These are phyloP conservation scores for Lordiphosa andalusiaca DNA, from an alignment of 2,888 invertebrate species.

Conservation along the genomic window DNA sequence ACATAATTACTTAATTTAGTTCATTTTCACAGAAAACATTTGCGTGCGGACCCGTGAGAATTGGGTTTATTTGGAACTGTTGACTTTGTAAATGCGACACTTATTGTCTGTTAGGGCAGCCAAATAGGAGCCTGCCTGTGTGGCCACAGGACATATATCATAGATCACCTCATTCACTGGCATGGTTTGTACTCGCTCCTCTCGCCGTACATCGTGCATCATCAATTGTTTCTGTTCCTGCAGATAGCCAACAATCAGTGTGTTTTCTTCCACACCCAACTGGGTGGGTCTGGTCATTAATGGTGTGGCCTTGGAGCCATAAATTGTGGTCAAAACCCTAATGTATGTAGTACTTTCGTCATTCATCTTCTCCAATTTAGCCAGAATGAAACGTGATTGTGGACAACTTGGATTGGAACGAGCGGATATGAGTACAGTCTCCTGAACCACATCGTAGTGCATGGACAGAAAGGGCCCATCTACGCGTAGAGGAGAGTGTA, in stretches of 20 bases:
- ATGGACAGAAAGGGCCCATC: slow-evolving; percentile 90
- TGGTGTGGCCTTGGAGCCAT: slow-evolving; percentile 85
- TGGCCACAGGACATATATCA: slow-evolving; percentile 84
- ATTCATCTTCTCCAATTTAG: slow-evolving; percentile 81
- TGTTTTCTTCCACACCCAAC: slow-evolving; percentile 81
- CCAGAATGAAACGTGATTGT: slow-evolving; percentile 82
- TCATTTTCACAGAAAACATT: slow-evolving; percentile 25
- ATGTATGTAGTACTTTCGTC: slow-evolving; percentile 81
- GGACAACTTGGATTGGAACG: slow-evolving; percentile 84
- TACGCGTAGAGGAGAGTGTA: slow-evolving; percentile 82
- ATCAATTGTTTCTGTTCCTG: slow-evolving; percentile 86
- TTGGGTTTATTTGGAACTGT: slow-evolving; percentile 22
- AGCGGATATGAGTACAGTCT: slow-evolving; percentile 86
- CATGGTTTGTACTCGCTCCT: slow-evolving; percentile 82
- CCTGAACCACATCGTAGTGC: slow-evolving; percentile 84
- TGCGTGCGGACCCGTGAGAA: not conserved
- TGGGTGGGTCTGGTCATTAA: slow-evolving; percentile 82
- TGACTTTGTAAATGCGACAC: slow-evolving; percentile 85
- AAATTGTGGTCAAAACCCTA: slow-evolving; percentile 83
- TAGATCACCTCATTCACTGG: slow-evolving; percentile 85
- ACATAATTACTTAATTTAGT: not conserved
- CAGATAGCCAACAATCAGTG: slow-evolving; percentile 87
- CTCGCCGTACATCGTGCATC: slow-evolving; percentile 84
- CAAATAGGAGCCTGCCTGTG: slow-evolving; percentile 81
- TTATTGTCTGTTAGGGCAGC: slow-evolving; percentile 86